Evolutionary conservation across 2,888 invertebrate genomes (phyloP).

Genomic region (Apotomis capreana): DNA sequence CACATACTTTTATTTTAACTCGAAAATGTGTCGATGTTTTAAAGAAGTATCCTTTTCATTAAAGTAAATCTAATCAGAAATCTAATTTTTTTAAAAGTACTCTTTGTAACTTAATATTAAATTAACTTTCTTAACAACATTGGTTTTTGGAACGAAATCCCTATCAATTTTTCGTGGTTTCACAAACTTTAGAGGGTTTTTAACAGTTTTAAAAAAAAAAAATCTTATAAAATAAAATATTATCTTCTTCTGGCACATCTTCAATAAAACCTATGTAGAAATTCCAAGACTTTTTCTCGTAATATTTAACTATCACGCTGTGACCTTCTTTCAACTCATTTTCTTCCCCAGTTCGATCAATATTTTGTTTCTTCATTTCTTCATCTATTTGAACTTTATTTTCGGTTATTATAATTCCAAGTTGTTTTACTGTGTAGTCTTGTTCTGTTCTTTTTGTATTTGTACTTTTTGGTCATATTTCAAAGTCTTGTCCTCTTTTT

Average conservation of each 20-base stretch:
- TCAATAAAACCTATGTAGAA: slow-evolving; percentile 17
- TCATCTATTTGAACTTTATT: slow-evolving; percentile 11
- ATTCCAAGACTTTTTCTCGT: slow-evolving; percentile 18
- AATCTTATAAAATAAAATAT: background rate
- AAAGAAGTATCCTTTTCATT: no score
- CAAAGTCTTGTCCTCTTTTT: no score
- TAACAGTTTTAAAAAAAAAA: background rate
- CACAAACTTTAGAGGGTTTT: no score
- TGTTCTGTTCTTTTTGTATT: no score
- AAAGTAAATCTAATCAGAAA: background rate
- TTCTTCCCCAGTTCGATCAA: background rate
- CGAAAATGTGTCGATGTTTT: no score
- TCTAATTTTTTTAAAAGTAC: background rate
- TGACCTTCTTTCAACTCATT: slow-evolving; percentile 5
- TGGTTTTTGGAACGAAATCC: slow-evolving; percentile 7
- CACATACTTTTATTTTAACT: no score
- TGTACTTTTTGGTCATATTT: no score
- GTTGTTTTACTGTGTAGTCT: background rate
- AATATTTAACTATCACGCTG: slow-evolving; percentile 16
- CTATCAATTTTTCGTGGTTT: background rate
- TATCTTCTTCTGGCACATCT: slow-evolving; percentile 15
- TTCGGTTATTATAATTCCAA: background rate
- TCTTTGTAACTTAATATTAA: slow-evolving; percentile 6
- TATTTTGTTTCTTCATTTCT: slow-evolving; percentile 9
- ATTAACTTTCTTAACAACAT: slow-evolving; percentile 15